Base-by-base conservation (phyloP, 2,888 invertebrate species). In the Nycteola revayana region DNA sequence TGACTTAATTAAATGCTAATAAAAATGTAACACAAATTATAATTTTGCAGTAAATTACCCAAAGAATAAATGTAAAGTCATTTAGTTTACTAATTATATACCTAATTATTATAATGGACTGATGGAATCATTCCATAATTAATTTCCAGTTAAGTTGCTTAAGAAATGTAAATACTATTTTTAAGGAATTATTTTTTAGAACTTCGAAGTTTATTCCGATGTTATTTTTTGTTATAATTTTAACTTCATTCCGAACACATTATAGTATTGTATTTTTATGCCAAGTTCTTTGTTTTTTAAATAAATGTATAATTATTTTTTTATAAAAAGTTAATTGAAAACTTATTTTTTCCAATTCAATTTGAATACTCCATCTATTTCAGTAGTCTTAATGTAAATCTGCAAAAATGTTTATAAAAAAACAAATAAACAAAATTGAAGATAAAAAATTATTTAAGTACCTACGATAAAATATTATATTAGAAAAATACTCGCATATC, bases 401-500 rank as follows among this genome's bases (percentile, higher is more conserved):
- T n/a, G n/a, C n/a, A n/a, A n/a, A n/a, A n/a, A n/a, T n/a, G n/a
- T n/a, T n/a, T n/a, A n/a, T n/a, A n/a, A n/a, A n/a, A n/a, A n/a
- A n/a, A n/a, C n/a, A n/a, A n/a, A n/a, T n/a, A n/a, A n/a, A n/a
- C n/a, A n/a, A n/a, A n/a, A n/a, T n/a, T n/a, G n/a, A n/a, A n/a
- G n/a, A n/a, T n/a, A n/a, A n/a, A n/a, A n/a, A n/a, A n/a, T n/a
- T n/a, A n/a, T n/a, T n/a, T n/a, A n/a, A n/a, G n/a, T n/a, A n/a
- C n/a, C n/a, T n/a, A n/a, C n/a, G n/a, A n/a, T n/a, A n/a, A n/a
- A n/a, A n/a, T n/a, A 44, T 38, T 31, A 41, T 32, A 36, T 27
- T 49, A 51, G 42, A 58, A 48, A 66, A 69, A 71, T 71, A 71
- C 71, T 72, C 71, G 66, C 72, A 71, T 71, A 70, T 71, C 71